Evolutionary conservation across 2,113 vertebrate species (phyloP), one percentile per base, ranked within the genome.

Genomic region (Neomonachus schauinslandi): DNA sequence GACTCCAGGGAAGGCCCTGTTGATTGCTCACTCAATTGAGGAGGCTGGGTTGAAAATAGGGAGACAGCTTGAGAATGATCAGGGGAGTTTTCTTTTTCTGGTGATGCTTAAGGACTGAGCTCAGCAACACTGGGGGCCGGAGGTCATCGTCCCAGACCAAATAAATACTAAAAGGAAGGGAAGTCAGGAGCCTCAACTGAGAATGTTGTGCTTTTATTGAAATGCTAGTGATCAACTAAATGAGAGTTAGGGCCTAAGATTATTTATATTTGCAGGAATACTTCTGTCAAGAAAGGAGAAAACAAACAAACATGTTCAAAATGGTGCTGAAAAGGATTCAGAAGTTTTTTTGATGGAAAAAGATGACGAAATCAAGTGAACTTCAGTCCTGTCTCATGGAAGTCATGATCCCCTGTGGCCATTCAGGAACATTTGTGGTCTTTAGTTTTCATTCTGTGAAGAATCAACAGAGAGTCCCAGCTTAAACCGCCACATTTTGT

Each of bases 11-110:
- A 94, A 71, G 36, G 21, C 57, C 59, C 33, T 61, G 28, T 19
- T 86, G 93, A 79, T 86, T 79, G 69, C 39, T 96, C 53, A 83
- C 81, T 82, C 31, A 53, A 36, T 55, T 77, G 72, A 81, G 31
- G 36, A 93, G 92, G 81, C 36, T 72, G 72, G 57, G 28, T 85
- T 19, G 82, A 12, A 53, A 91, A 82, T 42, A 33, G 61, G 36
- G 83, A 92, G 59, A 87, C 39, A 51, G 89, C 59, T 95, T 84
- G 74, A 92, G 55, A 94, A 93, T 87, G 83, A 79, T 88, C 92
- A 63, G 59, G 8, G 28, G 24, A 49, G 33, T 16, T 39, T 91
- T 96, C 83, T 86, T 82, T 77, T 80, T 93, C 59, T 89, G 57
- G 72, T 14, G 88, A 61, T 22, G 31, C 46, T 91, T 39, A 79